A percentile compares a stretch with the other conserved stretches of the same genome.
Conservation (phyloP, 2,113 vertebrate species). For the Coptodon bakossiorum region DNA sequence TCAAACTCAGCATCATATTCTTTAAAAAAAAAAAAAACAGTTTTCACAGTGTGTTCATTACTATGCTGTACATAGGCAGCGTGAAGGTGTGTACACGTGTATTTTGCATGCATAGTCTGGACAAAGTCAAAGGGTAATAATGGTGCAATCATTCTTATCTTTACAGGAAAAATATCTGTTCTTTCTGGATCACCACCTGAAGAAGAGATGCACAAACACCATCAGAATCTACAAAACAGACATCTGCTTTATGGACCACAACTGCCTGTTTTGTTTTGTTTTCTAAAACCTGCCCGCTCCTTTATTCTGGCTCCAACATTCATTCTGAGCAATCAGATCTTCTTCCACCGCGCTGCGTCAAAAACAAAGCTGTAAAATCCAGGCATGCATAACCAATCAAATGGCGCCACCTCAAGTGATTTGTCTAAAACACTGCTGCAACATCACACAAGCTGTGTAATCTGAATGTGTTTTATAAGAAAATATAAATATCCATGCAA, state of each 20-base stretch:
- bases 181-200: conserved; percentile 21
- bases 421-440: not conserved
- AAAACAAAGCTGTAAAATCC: conserved; percentile 36
- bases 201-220: not conserved
- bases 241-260: not conserved
- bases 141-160: conserved; percentile 25
- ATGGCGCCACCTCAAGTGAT: not conserved
- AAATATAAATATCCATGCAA: conserved; percentile 43
- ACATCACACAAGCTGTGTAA: not conserved
- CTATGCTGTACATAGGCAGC: not conserved
- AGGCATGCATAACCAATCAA: not conserved
- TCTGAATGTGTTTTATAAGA: conserved; percentile 6
- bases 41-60: not conserved
- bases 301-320: not conserved
- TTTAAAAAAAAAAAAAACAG: not conserved
- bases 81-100: not conserved
- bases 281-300: not conserved
- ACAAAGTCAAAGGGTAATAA: not conserved
- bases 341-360: not conserved
- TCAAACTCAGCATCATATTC: not conserved
- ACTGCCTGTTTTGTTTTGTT: not conserved
- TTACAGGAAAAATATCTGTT: conserved; percentile 48
- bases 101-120: not conserved
- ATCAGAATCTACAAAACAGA: not conserved
- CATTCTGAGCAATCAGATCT: not conserved